A percentile compares a stretch with the other conserved stretches of the same genome.
Evolutionary conservation across 2,888 invertebrate species (phyloP).

Genomic region (Abrostola tripartita): DNA sequence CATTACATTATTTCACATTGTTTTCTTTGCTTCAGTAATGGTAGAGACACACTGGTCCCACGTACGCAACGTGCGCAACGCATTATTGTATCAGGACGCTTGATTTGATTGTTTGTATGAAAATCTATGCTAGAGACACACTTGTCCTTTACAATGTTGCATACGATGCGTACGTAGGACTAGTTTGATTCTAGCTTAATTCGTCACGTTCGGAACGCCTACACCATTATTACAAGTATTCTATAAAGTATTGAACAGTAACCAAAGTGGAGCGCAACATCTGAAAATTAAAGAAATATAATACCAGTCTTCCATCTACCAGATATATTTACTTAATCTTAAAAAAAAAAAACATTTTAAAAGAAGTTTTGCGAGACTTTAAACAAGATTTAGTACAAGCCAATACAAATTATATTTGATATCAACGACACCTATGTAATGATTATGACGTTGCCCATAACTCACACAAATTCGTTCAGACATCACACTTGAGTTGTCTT

Average conservation of each 20-base stretch:
- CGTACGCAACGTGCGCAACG: too few relatives aligned
- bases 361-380: conserved; percentile 31
- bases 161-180: too few relatives aligned
- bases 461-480: conserved; percentile 5
- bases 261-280: conserved; percentile 20
- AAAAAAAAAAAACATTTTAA: conserved; percentile 29
- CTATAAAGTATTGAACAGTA: conserved; percentile 1
- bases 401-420: conserved; percentile 3
- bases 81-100: too few relatives aligned
- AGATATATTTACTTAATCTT: conserved; percentile 25
- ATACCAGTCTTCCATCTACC: conserved; percentile 48
- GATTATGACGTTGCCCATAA: background rate
- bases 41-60: too few relatives aligned
- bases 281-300: conserved; percentile 21
- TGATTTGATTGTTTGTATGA: too few relatives aligned
- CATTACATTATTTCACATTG: too few relatives aligned
- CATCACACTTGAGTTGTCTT: conserved; percentile 3
- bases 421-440: conserved; percentile 29
- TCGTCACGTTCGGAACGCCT: background rate
- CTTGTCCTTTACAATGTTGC: too few relatives aligned
- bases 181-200: too few relatives aligned
- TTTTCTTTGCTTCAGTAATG: too few relatives aligned
- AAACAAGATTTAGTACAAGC: conserved; percentile 22
- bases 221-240: too few relatives aligned
- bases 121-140: too few relatives aligned